These are phyloP conservation scores for Branchipolynoe longqiensis DNA, from an alignment of 2,888 invertebrate genomes.

Conservation along the genomic window DNA sequence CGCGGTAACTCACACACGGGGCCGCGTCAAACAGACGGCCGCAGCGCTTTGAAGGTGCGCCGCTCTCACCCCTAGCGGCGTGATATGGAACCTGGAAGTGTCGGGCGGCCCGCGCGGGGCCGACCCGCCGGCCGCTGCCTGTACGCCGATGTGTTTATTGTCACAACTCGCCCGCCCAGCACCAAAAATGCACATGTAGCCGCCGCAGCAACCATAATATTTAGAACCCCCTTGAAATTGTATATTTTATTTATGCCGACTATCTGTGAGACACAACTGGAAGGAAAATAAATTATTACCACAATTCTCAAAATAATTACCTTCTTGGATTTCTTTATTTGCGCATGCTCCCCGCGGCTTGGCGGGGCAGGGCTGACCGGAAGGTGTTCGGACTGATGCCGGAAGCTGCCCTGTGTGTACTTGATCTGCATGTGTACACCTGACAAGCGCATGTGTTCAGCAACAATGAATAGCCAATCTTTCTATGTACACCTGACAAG, in stretches of 20 bases:
- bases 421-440: too few relatives aligned
- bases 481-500: too few relatives aligned
- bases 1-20: too few relatives aligned
- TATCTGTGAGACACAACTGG: slow-evolving; percentile 53
- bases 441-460: too few relatives aligned
- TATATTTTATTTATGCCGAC: slow-evolving; percentile 50
- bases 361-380: too few relatives aligned
- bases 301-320: slow-evolving; percentile 53
- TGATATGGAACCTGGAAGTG: slow-evolving; percentile 47
- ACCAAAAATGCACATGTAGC: slow-evolving; percentile 45
- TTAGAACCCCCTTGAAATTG: slow-evolving; percentile 53
- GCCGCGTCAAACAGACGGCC: too few relatives aligned
- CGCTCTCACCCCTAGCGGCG: too few relatives aligned
- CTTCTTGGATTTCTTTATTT: slow-evolving; percentile 49
- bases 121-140: slow-evolving; percentile 29
- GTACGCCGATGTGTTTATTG: slow-evolving; percentile 44
- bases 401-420: too few relatives aligned
- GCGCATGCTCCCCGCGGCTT: not conserved
- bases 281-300: slow-evolving; percentile 54
- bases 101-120: slow-evolving; percentile 31
- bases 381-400: too few relatives aligned
- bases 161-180: slow-evolving; percentile 47
- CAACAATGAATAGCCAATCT: too few relatives aligned
- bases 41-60: too few relatives aligned
- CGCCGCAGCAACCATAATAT: slow-evolving; percentile 38